These are phyloP conservation scores for Arnoldichthys spilopterus DNA, from an alignment of 2,797 vertebrate species.

Conservation along the genomic window DNA sequence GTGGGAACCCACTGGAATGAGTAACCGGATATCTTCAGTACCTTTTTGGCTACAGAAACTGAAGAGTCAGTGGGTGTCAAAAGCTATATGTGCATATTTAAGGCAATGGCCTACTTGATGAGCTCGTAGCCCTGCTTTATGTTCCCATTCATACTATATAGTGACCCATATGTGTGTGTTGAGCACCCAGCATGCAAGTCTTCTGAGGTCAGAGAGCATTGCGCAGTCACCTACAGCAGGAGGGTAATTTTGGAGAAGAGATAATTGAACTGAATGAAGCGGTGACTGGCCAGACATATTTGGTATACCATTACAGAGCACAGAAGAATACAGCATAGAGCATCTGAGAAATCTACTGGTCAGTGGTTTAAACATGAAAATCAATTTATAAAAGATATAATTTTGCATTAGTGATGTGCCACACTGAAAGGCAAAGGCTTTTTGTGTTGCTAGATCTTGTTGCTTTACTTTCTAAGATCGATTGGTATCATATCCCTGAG, in stretches of 20 bases:
- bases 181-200: not conserved
- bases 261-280: constrained; percentile 21
- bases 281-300: not conserved
- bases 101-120: not conserved
- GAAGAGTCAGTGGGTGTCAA: not conserved
- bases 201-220: not conserved
- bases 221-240: not conserved
- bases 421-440: not conserved
- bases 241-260: constrained; percentile 3
- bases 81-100: not conserved
- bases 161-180: not conserved
- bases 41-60: constrained; percentile 6
- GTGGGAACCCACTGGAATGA: not conserved
- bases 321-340: not conserved
- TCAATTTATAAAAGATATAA: not conserved
- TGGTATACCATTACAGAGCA: not conserved
- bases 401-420: constrained; percentile 2
- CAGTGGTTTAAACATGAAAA: not conserved
- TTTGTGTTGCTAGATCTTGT: not conserved
- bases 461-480: not conserved
- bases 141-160: constrained; percentile 11
- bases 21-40: not conserved
- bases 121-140: not conserved
- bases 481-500: not conserved
- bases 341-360: not conserved